Conservation (phyloP, 2,113 vertebrate genomes). For the Charina bottae region DNA sequence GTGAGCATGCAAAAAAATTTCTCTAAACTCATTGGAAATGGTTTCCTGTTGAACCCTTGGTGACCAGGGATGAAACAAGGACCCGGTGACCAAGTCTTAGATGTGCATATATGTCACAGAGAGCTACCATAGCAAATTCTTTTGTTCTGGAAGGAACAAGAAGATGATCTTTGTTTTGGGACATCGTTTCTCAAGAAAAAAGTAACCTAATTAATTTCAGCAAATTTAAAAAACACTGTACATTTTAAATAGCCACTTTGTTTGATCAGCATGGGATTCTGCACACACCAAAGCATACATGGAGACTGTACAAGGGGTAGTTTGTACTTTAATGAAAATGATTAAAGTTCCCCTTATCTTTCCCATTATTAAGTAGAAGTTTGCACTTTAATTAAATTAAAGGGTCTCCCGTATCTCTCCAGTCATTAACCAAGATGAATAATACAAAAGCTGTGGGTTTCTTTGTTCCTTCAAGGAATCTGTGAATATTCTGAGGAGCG, state of each 20-base stretch:
- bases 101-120: neutral
- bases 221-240: neutral
- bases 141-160: neutral
- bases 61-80: neutral
- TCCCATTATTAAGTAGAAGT: neutral
- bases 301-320: neutral
- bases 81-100: neutral
- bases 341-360: neutral
- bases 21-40: slow-evolving; percentile 13
- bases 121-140: neutral
- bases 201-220: neutral
- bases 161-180: neutral
- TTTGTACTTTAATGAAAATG: neutral
- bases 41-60: slow-evolving; percentile 39
- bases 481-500: neutral
- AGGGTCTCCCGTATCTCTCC: neutral
- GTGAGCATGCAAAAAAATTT: slow-evolving; percentile 14
- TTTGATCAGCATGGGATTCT: slow-evolving; percentile 20
- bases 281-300: slow-evolving; percentile 16
- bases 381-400: neutral
- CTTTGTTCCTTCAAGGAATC: neutral
- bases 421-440: neutral
- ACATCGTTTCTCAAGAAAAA: neutral
- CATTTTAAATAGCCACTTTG: slow-evolving; percentile 6
- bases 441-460: neutral